These are phyloP conservation scores for Ptychadena robeensis DNA, from an alignment of 2,797 vertebrate species.

Conservation along the genomic window DNA sequence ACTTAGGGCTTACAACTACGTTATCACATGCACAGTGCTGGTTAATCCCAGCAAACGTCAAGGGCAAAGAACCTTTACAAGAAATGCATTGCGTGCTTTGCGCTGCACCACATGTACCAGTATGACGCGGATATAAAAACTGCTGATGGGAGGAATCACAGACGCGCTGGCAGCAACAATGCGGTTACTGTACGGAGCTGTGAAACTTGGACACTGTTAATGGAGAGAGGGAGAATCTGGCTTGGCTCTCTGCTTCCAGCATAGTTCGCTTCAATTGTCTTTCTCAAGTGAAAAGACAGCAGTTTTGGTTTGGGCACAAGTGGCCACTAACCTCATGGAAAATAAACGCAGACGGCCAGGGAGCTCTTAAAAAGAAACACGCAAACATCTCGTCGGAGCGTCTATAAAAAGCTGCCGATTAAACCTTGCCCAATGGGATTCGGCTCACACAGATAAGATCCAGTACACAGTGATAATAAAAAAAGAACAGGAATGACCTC, in stretches of 20 bases:
- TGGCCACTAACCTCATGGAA: constrained; percentile 26
- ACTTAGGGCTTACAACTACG: too few relatives aligned
- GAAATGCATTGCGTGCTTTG: background rate
- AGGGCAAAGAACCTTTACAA: too few relatives aligned
- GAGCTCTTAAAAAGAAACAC: constrained; percentile 1
- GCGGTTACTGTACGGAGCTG: constrained; percentile 53
- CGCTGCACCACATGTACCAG: background rate
- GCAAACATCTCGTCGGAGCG: background rate
- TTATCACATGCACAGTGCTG: too few relatives aligned
- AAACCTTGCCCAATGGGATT: background rate
- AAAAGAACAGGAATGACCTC: too few relatives aligned
- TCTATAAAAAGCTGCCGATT: background rate
- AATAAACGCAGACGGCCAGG: constrained; percentile 13
- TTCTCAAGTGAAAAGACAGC: constrained; percentile 41
- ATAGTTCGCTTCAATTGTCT: constrained; percentile 5
- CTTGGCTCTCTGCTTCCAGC: constrained; percentile 2
- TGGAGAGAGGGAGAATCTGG: constrained; percentile 14
- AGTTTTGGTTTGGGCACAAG: constrained; percentile 33
- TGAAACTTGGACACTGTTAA: constrained; percentile 21
- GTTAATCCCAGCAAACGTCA: too few relatives aligned
- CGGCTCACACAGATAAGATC: background rate
- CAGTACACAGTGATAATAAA: background rate
- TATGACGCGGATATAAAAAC: constrained; percentile 6
- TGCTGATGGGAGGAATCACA: constrained; percentile 4
- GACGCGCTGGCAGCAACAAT: background rate